These are phyloP conservation scores for Eristalis intricaria DNA, from an alignment of 2,888 invertebrate species.

Conservation along the genomic window DNA sequence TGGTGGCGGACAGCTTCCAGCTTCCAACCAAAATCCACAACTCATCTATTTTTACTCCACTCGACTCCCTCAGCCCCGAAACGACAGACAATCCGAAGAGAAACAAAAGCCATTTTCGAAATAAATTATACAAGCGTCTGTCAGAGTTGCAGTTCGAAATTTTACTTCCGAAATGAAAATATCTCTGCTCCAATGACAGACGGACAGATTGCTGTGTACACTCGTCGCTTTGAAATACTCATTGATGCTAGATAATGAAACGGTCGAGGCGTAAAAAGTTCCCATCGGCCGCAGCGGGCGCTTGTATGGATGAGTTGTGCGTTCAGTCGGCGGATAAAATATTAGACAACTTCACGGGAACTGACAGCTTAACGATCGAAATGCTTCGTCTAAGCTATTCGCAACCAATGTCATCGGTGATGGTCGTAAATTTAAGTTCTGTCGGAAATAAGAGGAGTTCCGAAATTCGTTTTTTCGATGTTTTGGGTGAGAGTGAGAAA, in stretches of 20 bases:
- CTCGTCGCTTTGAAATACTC: slow-evolving; percentile 3
- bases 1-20: background rate
- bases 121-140: background rate
- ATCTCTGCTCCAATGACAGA: slow-evolving; percentile 11
- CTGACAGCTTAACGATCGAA: background rate
- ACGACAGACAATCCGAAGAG: background rate
- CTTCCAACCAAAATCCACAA: background rate
- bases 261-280: background rate
- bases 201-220: background rate
- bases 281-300: background rate
- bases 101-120: background rate
- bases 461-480: background rate
- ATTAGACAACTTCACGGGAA: background rate
- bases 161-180: slow-evolving; percentile 11
- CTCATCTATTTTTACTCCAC: background rate
- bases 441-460: background rate
- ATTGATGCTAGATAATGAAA: slow-evolving; percentile 7
- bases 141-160: slow-evolving; percentile 17
- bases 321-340: background rate
- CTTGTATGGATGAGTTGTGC: background rate
- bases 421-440: background rate
- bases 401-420: background rate
- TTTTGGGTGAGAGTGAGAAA: no score
- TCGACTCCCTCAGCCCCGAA: background rate
- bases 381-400: background rate